Evolutionary conservation across 2,797 vertebrate genomes (phyloP).

Genomic region (Lacerta bilineata): DNA sequence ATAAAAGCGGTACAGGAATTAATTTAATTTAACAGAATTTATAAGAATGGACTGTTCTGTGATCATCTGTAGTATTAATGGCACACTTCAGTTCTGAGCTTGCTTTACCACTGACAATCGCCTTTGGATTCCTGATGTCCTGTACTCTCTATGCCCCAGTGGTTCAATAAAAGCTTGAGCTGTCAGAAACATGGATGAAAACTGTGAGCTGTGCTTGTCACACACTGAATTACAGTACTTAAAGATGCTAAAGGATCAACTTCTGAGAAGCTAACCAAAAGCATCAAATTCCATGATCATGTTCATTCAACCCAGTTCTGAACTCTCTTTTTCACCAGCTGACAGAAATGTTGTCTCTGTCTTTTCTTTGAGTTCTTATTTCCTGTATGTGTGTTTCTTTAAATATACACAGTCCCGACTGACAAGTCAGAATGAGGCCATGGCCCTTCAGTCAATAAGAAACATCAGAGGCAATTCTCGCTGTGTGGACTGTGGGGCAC

Average conservation of each 20-base stretch:
- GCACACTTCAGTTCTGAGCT: not conserved
- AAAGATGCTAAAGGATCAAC: not conserved
- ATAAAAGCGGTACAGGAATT: not conserved
- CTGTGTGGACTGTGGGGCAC: slow-evolving; percentile 94
- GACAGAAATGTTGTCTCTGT: fast-evolving
- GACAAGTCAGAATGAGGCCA: slow-evolving; percentile 94
- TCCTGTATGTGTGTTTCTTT: slow-evolving; percentile 18
- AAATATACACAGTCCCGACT: slow-evolving; percentile 86
- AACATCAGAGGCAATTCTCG: slow-evolving; percentile 91
- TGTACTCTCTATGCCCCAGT: not conserved
- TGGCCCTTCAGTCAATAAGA: slow-evolving; percentile 94
- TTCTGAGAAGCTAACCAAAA: slow-evolving; percentile 37
- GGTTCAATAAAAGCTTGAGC: slow-evolving; percentile 2
- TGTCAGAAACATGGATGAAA: not conserved
- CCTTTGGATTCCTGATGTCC: not conserved
- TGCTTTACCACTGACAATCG: fast-evolving
- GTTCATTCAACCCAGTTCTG: fast-evolving
- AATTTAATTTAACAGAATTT: not conserved
- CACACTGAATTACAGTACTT: not conserved
- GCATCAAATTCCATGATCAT: fast-evolving
- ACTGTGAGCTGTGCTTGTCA: slow-evolving; percentile 18
- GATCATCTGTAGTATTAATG: not conserved
- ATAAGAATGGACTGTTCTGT: not conserved
- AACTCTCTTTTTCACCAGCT: fast-evolving
- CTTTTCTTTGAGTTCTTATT: not conserved